Evolutionary conservation across 2,888 invertebrate genomes (phyloP).

Genomic region (Tenthredo mesomela): DNA sequence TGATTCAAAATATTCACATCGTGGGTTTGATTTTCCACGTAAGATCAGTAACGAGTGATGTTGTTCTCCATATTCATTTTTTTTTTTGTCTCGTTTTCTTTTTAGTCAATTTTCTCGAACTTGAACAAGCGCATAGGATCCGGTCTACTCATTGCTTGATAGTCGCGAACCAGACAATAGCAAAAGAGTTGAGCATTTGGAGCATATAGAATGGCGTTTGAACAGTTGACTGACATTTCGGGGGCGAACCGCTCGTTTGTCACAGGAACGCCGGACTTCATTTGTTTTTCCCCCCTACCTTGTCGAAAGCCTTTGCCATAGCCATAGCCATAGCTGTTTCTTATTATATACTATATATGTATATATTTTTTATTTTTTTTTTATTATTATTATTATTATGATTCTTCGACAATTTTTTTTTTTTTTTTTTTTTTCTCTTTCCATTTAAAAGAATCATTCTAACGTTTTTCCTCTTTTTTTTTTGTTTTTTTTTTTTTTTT

Average conservation of each 20-base stretch:
- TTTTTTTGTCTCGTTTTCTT: neutral
- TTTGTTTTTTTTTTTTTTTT: neutral
- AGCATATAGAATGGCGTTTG: slow-evolving; percentile 69
- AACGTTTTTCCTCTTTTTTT: neutral
- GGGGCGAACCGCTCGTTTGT: slow-evolving; percentile 75
- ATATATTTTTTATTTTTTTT: too few species aligned
- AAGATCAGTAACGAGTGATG: neutral
- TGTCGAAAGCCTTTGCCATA: neutral
- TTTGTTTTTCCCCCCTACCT: slow-evolving; percentile 13
- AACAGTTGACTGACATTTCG: slow-evolving; percentile 74
- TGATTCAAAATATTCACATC: too few species aligned
- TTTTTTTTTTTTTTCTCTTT: neutral
- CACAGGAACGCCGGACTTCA: slow-evolving; percentile 68
- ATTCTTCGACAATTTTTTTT: neutral
- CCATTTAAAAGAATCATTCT: neutral
- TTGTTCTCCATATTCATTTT: neutral
- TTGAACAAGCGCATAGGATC: neutral
- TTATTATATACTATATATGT: neutral
- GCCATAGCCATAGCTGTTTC: neutral
- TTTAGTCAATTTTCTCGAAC: neutral
- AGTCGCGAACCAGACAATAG: slow-evolving; percentile 20
- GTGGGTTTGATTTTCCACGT: too few species aligned
- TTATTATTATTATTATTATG: neutral
- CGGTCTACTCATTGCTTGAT: neutral
- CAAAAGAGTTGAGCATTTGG: slow-evolving; percentile 61